Evolutionary conservation across 2,797 vertebrate genomes (phyloP).

Genomic region (Falco biarmicus): DNA sequence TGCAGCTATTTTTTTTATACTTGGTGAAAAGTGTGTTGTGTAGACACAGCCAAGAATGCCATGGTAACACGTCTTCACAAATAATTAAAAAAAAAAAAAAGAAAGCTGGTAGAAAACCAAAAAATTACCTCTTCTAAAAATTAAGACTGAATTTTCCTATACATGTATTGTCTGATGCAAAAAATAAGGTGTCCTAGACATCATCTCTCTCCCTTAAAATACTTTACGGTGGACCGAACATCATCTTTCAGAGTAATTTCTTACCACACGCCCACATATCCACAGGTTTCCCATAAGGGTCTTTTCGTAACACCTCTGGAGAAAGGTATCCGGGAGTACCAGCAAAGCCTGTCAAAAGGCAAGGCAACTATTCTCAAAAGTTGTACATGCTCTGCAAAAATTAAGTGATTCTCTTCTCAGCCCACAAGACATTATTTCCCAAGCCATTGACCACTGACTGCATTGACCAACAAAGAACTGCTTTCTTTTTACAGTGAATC

Average conservation of each 20-base stretch:
- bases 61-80: not conserved
- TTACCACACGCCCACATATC: constrained; percentile 99
- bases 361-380: not conserved
- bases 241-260: not conserved
- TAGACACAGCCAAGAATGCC: not conserved
- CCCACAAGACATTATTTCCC: not conserved
- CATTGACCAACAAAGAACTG: too few species aligned
- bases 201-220: not conserved
- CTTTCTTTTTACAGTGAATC: not conserved
- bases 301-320: constrained; percentile 95
- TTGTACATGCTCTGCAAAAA: not conserved
- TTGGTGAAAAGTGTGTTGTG: not conserved
- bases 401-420: not conserved
- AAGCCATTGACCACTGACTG: accelerated
- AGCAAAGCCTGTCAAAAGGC: constrained; percentile 87
- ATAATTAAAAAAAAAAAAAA: not conserved
- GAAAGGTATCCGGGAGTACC: constrained; percentile 97
- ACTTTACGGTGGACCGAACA: not conserved
- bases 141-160: not conserved
- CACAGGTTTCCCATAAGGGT: constrained; percentile 96
- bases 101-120: not conserved
- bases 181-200: not conserved
- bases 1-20: not conserved
- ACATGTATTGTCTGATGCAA: not conserved
- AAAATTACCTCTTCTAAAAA: not conserved